Evolutionary conservation across 2,113 vertebrate species (phyloP).

Genomic region (Caranx melampygus): DNA sequence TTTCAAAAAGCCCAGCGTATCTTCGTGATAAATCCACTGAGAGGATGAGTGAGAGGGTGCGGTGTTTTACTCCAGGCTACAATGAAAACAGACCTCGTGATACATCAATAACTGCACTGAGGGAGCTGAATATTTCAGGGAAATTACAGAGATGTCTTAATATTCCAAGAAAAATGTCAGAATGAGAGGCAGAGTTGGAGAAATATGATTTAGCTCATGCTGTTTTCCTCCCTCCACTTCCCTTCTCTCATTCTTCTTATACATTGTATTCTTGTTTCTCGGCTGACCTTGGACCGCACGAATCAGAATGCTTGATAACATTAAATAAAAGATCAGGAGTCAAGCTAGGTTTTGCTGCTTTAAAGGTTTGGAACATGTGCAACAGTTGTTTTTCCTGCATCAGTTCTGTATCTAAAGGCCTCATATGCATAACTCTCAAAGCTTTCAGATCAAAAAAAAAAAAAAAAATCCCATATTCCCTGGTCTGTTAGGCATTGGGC

Average conservation of each 20-base stretch:
- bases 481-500: neutral
- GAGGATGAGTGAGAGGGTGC: conserved; percentile 57
- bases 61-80: conserved; percentile 64
- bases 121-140: conserved; percentile 58
- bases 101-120: conserved; percentile 65
- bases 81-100: conserved; percentile 59
- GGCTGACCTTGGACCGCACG: conserved; percentile 12
- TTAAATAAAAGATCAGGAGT: conserved; percentile 22
- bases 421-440: conserved; percentile 29
- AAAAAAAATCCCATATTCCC: neutral
- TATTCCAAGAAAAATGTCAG: conserved; percentile 43
- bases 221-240: neutral
- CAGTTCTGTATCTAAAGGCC: conserved; percentile 18
- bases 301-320: conserved; percentile 33
- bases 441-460: conserved; percentile 30
- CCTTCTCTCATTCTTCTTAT: conserved; percentile 12
- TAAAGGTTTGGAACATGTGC: conserved; percentile 26
- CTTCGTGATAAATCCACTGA: conserved; percentile 71
- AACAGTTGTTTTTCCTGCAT: conserved; percentile 24
- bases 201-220: conserved; percentile 11
- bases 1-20: conserved; percentile 61
- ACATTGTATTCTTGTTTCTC: conserved; percentile 13
- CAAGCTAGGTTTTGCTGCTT: conserved; percentile 13
- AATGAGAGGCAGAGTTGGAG: conserved; percentile 25
- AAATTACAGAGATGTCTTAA: conserved; percentile 65